phyloP scores from a whole-genome alignment of 2,797 vertebrate species.

The Alcedo atthis region DNA sequence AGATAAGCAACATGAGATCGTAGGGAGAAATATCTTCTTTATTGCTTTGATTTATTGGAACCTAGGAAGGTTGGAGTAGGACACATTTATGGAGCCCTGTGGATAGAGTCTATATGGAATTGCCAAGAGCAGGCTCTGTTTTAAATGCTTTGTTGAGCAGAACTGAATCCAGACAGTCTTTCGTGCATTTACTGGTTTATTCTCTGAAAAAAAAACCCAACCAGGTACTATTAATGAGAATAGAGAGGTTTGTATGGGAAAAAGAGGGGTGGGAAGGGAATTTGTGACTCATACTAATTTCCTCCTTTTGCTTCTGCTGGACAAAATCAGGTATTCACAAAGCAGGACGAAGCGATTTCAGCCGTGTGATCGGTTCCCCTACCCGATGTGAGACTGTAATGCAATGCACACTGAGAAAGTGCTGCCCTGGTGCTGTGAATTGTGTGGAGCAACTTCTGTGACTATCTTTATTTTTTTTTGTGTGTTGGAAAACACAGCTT shows the following conservation, averaged over 20 bases:
- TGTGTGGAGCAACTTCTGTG: neutral
- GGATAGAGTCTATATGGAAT: neutral
- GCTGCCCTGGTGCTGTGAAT: neutral
- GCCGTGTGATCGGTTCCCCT: neutral
- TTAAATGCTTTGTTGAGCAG: neutral
- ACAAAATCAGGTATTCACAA: neutral
- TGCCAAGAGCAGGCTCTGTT: neutral
- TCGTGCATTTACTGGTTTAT: neutral
- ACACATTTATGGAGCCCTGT: neutral
- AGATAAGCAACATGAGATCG: neutral
- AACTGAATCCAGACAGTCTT: neutral
- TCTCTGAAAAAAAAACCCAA: neutral
- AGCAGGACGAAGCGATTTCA: neutral
- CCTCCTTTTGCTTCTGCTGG: conserved; percentile 2
- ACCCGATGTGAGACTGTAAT: rapidly evolving
- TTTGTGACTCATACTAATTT: neutral
- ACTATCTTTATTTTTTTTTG: rapidly evolving
- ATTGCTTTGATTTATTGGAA: neutral
- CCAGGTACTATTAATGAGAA: neutral
- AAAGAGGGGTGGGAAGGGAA: neutral
- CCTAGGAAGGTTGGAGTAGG: rapidly evolving
- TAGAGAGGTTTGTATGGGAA: neutral
- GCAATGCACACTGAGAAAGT: rapidly evolving
- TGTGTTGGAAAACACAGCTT: neutral
- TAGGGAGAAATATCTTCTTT: neutral